Evolutionary conservation across 2,888 invertebrate species (phyloP).

Genomic region (Latrodectus hesperus): DNA sequence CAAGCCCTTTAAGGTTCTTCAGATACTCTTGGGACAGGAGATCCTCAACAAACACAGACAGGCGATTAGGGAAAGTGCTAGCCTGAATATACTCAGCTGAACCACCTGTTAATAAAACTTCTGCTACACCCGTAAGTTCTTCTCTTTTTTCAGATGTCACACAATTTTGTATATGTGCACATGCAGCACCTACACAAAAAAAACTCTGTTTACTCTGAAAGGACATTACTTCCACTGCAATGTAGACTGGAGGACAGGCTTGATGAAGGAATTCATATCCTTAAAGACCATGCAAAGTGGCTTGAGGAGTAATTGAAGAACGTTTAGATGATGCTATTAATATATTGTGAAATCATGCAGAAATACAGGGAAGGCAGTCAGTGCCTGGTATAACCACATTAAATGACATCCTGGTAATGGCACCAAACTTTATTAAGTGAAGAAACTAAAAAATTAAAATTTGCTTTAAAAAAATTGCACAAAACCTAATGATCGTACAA

Average conservation of each 20-base stretch:
- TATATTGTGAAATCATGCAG: no score
- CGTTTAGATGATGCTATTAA: no score
- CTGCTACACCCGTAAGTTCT: constrained; percentile 94
- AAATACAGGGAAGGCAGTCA: no score
- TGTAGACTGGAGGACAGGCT: neutral
- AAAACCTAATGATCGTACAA: no score
- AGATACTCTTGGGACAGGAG: constrained; percentile 55
- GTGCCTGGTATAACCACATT: no score
- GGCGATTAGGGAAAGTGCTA: constrained; percentile 81
- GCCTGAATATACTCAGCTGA: constrained; percentile 77
- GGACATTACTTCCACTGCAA: constrained; percentile 60
- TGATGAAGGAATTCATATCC: neutral
- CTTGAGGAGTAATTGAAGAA: no score
- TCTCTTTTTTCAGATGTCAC: constrained; percentile 81
- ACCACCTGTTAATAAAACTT: constrained; percentile 79
- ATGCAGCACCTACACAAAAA: constrained; percentile 51
- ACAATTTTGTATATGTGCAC: constrained; percentile 60
- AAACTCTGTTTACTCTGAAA: constrained; percentile 58
- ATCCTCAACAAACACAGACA: constrained; percentile 72
- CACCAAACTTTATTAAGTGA: no score
- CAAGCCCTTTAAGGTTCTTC: constrained; percentile 64
- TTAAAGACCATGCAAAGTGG: no score
- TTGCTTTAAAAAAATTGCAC: no score
- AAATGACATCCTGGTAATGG: no score
- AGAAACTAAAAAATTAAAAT: no score